phyloP scores from a whole-genome alignment of 64 coral and sea anemone species.

The Acropora yongei region DNA sequence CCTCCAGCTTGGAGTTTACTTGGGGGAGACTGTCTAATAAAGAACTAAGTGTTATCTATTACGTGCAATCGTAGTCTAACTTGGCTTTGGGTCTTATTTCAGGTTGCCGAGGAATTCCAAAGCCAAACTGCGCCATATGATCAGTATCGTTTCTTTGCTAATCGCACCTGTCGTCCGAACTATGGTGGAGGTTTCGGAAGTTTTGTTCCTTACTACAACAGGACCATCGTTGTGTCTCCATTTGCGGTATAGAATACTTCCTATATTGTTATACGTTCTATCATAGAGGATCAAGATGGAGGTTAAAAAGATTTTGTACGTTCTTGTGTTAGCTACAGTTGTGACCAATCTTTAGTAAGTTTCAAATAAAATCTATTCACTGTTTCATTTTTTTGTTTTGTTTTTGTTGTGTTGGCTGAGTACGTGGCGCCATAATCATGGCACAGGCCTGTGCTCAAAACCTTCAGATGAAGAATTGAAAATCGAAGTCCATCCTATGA shows the following conservation, averaged over 20 bases:
- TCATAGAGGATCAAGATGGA: not conserved
- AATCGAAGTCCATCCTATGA: no score
- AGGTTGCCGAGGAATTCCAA: constrained; percentile 65
- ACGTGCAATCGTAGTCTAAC: no score
- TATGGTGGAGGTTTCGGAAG: constrained; percentile 63
- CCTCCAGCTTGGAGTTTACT: no score
- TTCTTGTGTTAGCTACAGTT: no score
- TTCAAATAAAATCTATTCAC: no score
- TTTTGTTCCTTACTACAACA: constrained; percentile 32
- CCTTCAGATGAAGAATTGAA: no score
- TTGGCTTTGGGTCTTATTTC: not conserved
- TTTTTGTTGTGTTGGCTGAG: no score
- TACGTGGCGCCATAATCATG: no score
- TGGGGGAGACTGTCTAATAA: not conserved
- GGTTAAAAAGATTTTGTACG: no score
- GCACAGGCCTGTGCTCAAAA: no score
- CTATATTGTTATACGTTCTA: not conserved
- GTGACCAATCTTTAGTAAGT: no score
- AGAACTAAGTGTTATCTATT: not conserved
- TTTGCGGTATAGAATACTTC: not conserved
- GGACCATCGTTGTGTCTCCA: constrained; percentile 26
- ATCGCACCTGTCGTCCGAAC: constrained; percentile 77
- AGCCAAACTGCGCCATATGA: constrained; percentile 46
- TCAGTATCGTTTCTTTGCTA: constrained; percentile 76
- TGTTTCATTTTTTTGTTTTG: no score